These are phyloP conservation scores for Ormyrus pomaceus DNA, from an alignment of 2,888 invertebrate genomes.

Conservation along the genomic window DNA sequence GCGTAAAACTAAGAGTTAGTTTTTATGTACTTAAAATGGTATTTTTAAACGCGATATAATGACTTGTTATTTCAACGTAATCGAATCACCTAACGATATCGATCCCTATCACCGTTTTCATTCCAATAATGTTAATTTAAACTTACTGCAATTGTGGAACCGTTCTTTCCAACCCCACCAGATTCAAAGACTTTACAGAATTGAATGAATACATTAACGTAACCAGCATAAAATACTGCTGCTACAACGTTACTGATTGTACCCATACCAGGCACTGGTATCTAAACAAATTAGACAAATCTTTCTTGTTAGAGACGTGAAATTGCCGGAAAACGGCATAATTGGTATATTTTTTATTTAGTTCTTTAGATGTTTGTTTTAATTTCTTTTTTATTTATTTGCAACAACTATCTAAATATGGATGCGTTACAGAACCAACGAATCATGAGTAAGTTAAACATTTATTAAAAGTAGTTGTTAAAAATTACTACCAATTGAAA, in stretches of 20 bases:
- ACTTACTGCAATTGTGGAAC: conserved; percentile 98
- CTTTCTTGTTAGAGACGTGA: conserved; percentile 63
- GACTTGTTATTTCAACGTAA: background rate
- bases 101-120: conserved; percentile 6
- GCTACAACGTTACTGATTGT: conserved; percentile 73
- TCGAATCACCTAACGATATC: conserved; percentile 31
- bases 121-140: conserved; percentile 40
- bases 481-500: no score
- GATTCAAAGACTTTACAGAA: conserved; percentile 85
- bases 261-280: conserved; percentile 68
- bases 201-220: conserved; percentile 81
- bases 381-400: no score
- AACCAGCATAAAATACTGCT: conserved; percentile 79
- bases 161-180: conserved; percentile 98
- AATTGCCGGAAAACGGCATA: no score
- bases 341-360: no score
- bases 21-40: no score
- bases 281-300: conserved; percentile 71
- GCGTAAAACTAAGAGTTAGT: no score
- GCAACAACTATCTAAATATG: no score
- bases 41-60: background rate
- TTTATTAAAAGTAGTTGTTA: no score
- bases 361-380: no score
- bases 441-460: no score
- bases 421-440: no score